Base-by-base conservation (phyloP, 2,888 invertebrate species). In the Lithophane ornitopus region DNA sequence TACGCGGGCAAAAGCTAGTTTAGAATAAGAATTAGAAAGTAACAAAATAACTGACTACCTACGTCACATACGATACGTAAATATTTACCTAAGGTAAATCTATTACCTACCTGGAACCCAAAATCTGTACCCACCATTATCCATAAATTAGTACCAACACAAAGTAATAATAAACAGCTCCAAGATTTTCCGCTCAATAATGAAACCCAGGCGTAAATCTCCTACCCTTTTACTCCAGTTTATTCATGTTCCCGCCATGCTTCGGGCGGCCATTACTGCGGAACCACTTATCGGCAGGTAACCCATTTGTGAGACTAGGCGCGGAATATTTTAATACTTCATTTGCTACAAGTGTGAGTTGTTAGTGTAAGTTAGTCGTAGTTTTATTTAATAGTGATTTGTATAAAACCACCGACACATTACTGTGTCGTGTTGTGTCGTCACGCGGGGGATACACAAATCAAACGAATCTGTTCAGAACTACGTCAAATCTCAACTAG, bases 261-360 rank as follows among this genome's bases (percentile, higher is more conserved):
- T 72, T 39, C 56, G n/a, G 73, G 73, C 61, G 56, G 71, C 78
- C 75, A 81, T 88, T 83, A 87, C 65, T 65, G 70, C 56, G 63
- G 44, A 56, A 75, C 80, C 85, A 87, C 85, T 87, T 88, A 82
- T 79, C 79, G 77, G 75, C 70, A 78, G 80, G 73, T 76, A 84
- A 26, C 74, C 79, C 77, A 80, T 82, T 86, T 80, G 71, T 46
- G 66, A 74, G 74, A 58, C 73, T 86, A 72, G 77, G 74, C 71
- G 62, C 56, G 46, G 87, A 76, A 87, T 87, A 87, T 88, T 87
- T 85, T 87, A 85, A 87, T 81, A 78, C 77, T 86, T 86, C 62
- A 86, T 84, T 87, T 76, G 56, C 63, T 62, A 74, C 74, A 62
- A 74, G 69, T 70, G 41, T n/a, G n/a, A n/a, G n/a, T 68, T 74